Base-by-base conservation (phyloP, 2,888 invertebrate genomes). In the Didymodactylos carnosus region DNA sequence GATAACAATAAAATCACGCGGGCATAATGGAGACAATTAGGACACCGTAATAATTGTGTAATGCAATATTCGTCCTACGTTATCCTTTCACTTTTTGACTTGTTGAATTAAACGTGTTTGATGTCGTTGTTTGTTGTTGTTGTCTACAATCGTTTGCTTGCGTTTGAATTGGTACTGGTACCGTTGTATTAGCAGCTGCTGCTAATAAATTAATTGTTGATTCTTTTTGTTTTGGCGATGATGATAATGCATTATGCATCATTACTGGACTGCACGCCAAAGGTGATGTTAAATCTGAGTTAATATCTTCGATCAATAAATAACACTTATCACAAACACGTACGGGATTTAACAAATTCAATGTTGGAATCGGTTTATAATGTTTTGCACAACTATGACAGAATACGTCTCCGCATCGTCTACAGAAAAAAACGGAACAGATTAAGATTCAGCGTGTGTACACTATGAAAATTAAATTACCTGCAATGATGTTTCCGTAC, bases 401-500 rank as follows among this genome's bases (percentile, higher is more conserved):
- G 25, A 73, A 73, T n/a, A 73, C 29, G 14, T 71, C 14, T 5
- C 73, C 73, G 40, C 73, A 73, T 23, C 71, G 49, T 62, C 27
- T 35, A 43, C 3, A 19, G 13, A 46, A 70, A 8, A 4, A 41
- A 19, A 39, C 8, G 8, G 16, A 23, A 6, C 1, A 29, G 13
- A n/a, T 10, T 69, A 10, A 69, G 29, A 69, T 69, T 23, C 10
- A 7, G 23, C 23, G 8, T 6, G 8, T 35, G 27, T 19, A 39
- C 19, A 10, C 25, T 6, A 40, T 40, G 23, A 35, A 23, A 29
- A 25, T 70, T 46, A n/a, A n/a, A 19, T 46, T 46, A 46, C 46
- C 72, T 51, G 35, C 72, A 72, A 51, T 72, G 72, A 72, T 72
- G 72, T 53, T 41, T 72, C 39, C 72, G 27, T 10, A 72, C 27